These are phyloP conservation scores for Hedya salicella DNA, from an alignment of 2,888 invertebrate species.

Conservation along the genomic window DNA sequence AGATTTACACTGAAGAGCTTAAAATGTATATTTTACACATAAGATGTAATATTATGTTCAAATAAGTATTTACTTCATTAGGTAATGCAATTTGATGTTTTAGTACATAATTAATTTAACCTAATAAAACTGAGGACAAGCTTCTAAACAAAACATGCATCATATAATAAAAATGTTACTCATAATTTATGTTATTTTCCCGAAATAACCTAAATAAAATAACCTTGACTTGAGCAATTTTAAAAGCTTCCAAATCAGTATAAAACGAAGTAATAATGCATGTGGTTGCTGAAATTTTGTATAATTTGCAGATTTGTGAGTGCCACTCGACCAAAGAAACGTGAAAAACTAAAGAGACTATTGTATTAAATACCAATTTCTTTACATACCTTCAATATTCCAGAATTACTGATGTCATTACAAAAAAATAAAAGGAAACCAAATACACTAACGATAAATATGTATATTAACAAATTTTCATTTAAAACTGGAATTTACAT, in stretches of 20 bases:
- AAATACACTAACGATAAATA: not conserved
- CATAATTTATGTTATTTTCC: constrained; percentile 10
- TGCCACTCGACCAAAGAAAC: constrained; percentile 23
- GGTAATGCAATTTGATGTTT: too few species aligned
- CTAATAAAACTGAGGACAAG: not conserved
- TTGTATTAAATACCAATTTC: not conserved
- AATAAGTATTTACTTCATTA: too few species aligned
- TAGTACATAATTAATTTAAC: too few species aligned
- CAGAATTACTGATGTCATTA: not conserved
- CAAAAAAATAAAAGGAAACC: not conserved
- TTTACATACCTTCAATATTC: constrained; percentile 25
- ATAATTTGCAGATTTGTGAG: constrained; percentile 10
- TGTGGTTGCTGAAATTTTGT: not conserved
- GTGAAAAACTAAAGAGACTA: not conserved
- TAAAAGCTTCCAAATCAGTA: not conserved
- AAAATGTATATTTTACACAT: too few species aligned
- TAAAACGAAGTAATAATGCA: not conserved
- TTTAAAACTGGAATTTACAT: constrained; percentile 6
- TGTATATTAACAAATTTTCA: not conserved
- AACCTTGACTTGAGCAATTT: too few species aligned
- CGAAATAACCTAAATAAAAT: constrained; percentile 34
- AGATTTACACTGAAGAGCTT: too few species aligned
- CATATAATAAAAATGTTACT: not conserved
- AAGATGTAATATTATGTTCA: too few species aligned
- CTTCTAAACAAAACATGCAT: not conserved